phyloP scores from a whole-genome alignment of 2,797 vertebrate species.

The Amblyopsis hoosieri region DNA sequence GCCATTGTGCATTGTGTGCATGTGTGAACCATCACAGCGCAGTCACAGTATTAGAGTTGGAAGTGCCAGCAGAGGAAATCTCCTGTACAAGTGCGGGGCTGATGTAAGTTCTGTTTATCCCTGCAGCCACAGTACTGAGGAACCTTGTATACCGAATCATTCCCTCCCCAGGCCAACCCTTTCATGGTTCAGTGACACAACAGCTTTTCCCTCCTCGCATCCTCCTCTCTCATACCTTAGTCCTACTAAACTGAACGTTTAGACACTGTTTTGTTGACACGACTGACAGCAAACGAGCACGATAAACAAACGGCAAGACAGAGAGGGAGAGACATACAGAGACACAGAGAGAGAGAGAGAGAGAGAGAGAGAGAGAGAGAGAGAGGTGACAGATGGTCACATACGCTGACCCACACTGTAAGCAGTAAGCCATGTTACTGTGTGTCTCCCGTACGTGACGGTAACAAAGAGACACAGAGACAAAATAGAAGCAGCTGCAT shows the following conservation, averaged over 20 bases:
- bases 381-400: constrained; percentile 3
- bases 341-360: constrained; percentile 30
- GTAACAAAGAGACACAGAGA: no score
- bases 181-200: constrained; percentile 83
- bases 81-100: constrained; percentile 78
- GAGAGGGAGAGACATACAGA: constrained; percentile 29
- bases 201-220: constrained; percentile 59
- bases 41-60: constrained; percentile 63
- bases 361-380: constrained; percentile 22
- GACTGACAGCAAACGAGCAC: no score
- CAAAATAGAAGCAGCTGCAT: no score
- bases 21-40: constrained; percentile 66
- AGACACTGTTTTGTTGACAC: no score
- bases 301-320: constrained; percentile 27
- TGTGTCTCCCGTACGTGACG: no score
- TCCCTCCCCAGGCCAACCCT: constrained; percentile 81
- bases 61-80: constrained; percentile 80
- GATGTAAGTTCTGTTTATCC: constrained; percentile 88
- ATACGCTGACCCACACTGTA: no score
- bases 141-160: constrained; percentile 82
- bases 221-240: constrained; percentile 39
- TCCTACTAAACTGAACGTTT: constrained; percentile 16
- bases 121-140: constrained; percentile 80
- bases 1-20: constrained; percentile 24
- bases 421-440: no score